phyloP scores from a whole-genome alignment of 2,113 vertebrate species.

The Spermophilus dauricus region DNA sequence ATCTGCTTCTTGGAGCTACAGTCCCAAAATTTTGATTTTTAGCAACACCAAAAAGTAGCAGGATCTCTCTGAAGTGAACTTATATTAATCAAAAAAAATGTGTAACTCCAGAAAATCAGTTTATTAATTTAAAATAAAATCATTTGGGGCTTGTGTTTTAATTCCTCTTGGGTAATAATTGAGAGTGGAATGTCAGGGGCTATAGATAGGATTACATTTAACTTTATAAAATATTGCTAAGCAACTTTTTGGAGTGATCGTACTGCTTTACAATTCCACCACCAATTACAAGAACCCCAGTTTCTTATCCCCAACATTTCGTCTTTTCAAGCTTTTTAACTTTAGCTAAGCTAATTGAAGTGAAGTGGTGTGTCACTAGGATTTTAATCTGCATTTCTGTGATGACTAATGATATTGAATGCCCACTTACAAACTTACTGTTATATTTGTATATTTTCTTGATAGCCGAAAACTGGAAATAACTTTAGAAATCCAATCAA shows the following conservation, averaged over 20 bases:
- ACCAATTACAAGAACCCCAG: neutral
- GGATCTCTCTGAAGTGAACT: neutral
- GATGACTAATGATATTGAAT: neutral
- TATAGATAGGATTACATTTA: neutral
- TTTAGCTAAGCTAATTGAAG: neutral
- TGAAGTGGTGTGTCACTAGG: neutral
- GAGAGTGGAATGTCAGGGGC: neutral
- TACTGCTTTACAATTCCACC: neutral
- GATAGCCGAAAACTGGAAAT: neutral
- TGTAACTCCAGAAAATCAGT: neutral
- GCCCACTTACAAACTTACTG: neutral
- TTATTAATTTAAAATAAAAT: neutral
- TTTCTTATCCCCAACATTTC: neutral
- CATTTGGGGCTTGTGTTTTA: neutral
- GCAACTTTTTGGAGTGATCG: neutral
- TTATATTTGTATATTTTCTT: neutral
- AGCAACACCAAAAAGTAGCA: neutral
- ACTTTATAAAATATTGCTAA: neutral
- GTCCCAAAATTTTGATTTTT: neutral
- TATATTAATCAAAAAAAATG: neutral
- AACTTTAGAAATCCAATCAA: neutral
- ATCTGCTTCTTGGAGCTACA: neutral
- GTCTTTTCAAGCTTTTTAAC: neutral
- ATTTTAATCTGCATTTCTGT: conserved; percentile 6
- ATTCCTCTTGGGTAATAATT: neutral